Percentiles rank a stretch among this genome's conserved stretches.
phyloP scores from a whole-genome alignment of 2,113 vertebrate species.

The Cyrtonyx montezumae region DNA sequence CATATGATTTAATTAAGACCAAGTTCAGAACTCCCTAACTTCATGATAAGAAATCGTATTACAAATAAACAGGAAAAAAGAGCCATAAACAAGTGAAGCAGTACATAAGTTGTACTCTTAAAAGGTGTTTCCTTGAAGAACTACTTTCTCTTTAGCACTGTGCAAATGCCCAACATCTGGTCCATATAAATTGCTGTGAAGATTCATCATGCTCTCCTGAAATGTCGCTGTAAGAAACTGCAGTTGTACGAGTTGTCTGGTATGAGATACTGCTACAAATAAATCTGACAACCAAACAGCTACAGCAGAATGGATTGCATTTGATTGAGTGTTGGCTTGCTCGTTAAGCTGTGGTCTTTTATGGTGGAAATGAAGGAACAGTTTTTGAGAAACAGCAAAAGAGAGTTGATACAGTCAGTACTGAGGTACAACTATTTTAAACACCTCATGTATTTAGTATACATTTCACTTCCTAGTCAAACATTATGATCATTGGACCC shows the following conservation, averaged over 20 bases:
- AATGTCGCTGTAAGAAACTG: neutral
- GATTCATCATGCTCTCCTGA: conserved; percentile 24
- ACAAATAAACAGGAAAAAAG: neutral
- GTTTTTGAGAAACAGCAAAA: neutral
- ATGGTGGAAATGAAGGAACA: neutral
- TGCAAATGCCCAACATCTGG: neutral
- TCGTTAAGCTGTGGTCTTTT: neutral
- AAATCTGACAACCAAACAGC: conserved; percentile 42
- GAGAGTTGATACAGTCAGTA: neutral
- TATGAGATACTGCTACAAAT: conserved; percentile 30
- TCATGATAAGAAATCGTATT: neutral
- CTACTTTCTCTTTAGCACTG: neutral
- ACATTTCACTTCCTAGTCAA: neutral
- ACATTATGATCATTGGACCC: neutral
- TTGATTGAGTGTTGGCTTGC: neutral
- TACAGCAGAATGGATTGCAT: neutral
- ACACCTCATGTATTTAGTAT: neutral
- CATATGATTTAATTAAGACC: neutral
- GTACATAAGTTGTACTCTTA: neutral
- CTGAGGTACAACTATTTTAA: neutral
- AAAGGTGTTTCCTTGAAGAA: neutral
- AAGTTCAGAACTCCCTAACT: neutral
- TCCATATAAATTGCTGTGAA: neutral
- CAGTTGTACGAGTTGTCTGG: neutral
- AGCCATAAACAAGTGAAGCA: neutral